These are phyloP conservation scores for Ivindomyrus marchei DNA, from an alignment of 2,113 vertebrate species.

Conservation along the genomic window DNA sequence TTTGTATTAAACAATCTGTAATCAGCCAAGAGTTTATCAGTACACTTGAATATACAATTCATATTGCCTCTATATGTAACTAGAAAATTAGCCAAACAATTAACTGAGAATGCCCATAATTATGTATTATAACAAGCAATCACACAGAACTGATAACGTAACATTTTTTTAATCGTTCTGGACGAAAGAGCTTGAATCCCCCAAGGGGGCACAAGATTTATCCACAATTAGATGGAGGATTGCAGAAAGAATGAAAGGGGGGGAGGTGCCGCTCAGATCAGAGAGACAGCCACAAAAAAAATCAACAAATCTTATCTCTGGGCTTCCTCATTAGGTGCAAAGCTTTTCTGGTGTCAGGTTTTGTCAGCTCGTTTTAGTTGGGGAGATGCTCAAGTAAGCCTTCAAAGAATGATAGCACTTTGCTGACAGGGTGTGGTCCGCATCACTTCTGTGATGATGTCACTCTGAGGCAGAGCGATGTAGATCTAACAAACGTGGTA, in stretches of 20 bases:
- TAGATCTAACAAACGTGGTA: neutral
- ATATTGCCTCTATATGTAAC: neutral
- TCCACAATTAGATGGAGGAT: neutral
- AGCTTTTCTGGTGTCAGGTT: slow-evolving; percentile 12
- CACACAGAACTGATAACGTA: neutral
- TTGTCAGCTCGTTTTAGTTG: neutral
- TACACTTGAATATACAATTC: neutral
- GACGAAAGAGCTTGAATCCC: neutral
- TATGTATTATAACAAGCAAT: neutral
- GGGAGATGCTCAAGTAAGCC: neutral
- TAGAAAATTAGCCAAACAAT: neutral
- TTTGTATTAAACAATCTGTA: neutral
- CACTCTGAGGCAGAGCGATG: neutral
- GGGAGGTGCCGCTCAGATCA: neutral
- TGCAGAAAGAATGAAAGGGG: neutral
- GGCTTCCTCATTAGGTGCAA: slow-evolving; percentile 41
- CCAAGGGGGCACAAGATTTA: neutral
- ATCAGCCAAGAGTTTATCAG: neutral
- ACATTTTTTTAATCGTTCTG: neutral
- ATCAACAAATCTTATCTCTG: slow-evolving; percentile 17
- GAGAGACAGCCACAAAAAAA: slow-evolving; percentile 51
- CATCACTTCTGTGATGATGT: neutral
- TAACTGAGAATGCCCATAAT: neutral
- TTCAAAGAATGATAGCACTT: neutral
- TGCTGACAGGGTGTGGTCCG: neutral